Evolutionary conservation across 2,113 vertebrate species (phyloP).

Genomic region (Morone chrysops): DNA sequence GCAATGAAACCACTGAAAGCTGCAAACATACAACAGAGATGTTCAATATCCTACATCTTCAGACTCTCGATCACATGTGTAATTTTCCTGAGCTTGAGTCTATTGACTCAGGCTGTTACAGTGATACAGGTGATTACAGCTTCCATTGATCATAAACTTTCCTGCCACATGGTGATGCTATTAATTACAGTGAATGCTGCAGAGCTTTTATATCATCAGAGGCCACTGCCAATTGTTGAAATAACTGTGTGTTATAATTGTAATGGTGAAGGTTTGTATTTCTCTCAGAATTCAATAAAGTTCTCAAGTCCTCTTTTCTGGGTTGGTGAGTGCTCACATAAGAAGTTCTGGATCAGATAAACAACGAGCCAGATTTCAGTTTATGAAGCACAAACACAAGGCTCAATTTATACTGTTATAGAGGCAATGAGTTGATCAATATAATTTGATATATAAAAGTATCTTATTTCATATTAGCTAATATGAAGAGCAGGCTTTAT

Average conservation of each 20-base stretch:
- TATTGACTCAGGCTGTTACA: conserved; percentile 1
- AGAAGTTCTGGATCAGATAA: neutral
- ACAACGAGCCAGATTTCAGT: neutral
- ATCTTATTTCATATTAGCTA: neutral
- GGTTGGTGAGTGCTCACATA: neutral
- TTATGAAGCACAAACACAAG: neutral
- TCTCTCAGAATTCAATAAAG: conserved; percentile 12
- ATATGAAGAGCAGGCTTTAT: no score
- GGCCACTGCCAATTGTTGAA: conserved; percentile 16
- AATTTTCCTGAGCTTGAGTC: conserved; percentile 23
- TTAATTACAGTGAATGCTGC: conserved; percentile 58
- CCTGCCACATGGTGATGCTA: conserved; percentile 20
- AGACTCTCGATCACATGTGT: conserved; percentile 3
- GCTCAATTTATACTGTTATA: neutral
- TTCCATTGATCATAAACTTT: conserved; percentile 43
- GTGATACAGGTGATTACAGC: conserved; percentile 46
- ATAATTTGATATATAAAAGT: neutral
- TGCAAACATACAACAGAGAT: neutral
- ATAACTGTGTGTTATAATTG: conserved; percentile 18
- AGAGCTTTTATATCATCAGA: conserved; percentile 23
- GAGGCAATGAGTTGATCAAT: neutral
- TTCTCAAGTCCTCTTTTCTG: conserved; percentile 8
- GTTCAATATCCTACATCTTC: neutral
- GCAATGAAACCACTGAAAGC: neutral
- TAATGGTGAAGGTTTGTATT: neutral